A percentile compares a stretch with the other conserved stretches of the same genome.
Conservation (phyloP, 2,888 invertebrate genomes). For the Odontomyia ornata region DNA sequence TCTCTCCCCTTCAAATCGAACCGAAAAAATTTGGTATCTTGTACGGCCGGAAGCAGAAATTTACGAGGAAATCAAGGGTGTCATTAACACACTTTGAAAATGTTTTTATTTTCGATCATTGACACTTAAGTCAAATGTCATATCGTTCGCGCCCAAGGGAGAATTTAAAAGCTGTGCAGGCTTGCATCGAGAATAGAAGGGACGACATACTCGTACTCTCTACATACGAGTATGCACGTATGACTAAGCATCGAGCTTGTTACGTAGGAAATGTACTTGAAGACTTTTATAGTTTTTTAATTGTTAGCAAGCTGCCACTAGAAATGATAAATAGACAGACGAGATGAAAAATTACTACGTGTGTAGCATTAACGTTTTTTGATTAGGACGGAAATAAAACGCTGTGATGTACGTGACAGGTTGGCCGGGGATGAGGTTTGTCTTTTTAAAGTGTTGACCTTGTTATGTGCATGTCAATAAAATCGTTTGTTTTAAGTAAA, state of each 20-base stretch:
- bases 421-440: neutral
- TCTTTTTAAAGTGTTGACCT: neutral
- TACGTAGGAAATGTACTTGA: constrained; percentile 22
- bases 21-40: neutral
- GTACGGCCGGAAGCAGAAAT: constrained; percentile 47
- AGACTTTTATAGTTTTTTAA: constrained; percentile 41
- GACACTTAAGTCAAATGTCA: constrained; percentile 43
- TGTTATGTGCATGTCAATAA: neutral
- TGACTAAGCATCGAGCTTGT: neutral
- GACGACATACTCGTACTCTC: too few species aligned
- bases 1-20: neutral
- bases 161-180: neutral
- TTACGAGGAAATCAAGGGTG: constrained; percentile 48
- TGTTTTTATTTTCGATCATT: constrained; percentile 44
- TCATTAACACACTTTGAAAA: constrained; percentile 48
- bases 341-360: constrained; percentile 6
- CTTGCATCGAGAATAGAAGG: too few species aligned
- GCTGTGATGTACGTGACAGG: neutral
- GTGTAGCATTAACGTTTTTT: neutral
- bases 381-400: constrained; percentile 19
- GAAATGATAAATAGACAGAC: constrained; percentile 27
- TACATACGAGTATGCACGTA: neutral
- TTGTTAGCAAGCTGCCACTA: constrained; percentile 25
- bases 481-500: neutral
- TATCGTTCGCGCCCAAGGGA: constrained; percentile 34